Evolutionary conservation across 2,113 vertebrate species (phyloP), one percentile per base, ranked within the genome.

Genomic region (Irena cyanogastra): DNA sequence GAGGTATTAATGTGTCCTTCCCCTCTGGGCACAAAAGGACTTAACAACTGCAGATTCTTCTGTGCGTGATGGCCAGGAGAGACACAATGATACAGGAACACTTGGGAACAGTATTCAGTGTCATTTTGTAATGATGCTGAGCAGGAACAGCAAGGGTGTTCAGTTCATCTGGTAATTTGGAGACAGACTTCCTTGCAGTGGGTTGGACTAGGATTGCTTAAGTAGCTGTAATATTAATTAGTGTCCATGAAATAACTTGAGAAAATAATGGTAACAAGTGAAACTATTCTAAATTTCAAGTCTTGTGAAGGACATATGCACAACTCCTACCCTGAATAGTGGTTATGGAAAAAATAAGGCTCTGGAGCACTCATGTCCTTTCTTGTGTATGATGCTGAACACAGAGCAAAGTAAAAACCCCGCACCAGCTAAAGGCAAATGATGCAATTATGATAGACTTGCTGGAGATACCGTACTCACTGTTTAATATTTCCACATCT

Each of bases 11-110:
- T 22, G 41, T 31, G 41, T 69, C 64, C 22, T 42, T 71, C 27
- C 11, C 4, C 39, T 83, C 23, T 41, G 52, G 33, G 13, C 21
- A 63, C 11, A 74, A 50, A 70, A 37, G 21, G 42, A 35, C 10
- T 78, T 54, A 53, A 59, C 5, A 21, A 21, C 52, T 70, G 50
- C 42, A 52, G 19, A 10, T 47, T 52, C 13, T 71, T 41, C 39
- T 77, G 11, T n/a, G 26, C 9, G 3, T 0, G 0, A 39, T 74
- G 66, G 49, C 45, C 0, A 0, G 47, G 66, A 76, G 28, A 54
- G 13, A 26, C 37, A 77, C 10, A 37, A 10, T 23, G 42, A 65
- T 31, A 35, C 24, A 54, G 47, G 41, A 84, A 33, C 14, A 18
- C 23, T 68, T 26, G 26, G 13, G 33, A 75, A 42, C 3, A 6